Base-by-base conservation (phyloP, 1,140 invertebrate species). In the Polypedilum vanderplanki region DNA sequence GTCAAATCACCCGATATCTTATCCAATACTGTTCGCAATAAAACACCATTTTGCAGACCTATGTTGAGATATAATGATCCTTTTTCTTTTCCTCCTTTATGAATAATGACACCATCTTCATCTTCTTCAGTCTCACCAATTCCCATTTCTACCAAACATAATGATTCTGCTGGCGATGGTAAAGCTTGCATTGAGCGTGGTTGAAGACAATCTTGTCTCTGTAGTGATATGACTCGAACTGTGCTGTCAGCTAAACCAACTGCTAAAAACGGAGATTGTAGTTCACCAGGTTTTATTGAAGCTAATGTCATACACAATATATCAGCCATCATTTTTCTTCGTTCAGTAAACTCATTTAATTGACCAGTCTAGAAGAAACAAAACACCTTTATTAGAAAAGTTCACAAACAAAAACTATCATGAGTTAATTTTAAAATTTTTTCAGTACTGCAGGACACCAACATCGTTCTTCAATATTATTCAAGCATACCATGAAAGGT, bases 301-400 rank as follows among this genome's bases (percentile, higher is more conserved):
- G 94, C 97, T 40, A 99, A 81, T 0, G 96, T 97, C 98, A 99
- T 99, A 79, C 98, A 99, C 77, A 98, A 92, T 1, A 99, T 96
- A 82, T 99, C 97, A 1, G 93, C 91, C 7, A 94, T 92, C 90
- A 99, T 94, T 80, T 98, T 96, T 79, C 98, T 97, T 12, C 95
- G 87, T 80, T 99, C 96, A 7, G 95, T 98, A 79, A 98, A 99
- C 81, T 99, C 98, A 83, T 99, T 98, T 40, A 99, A 84, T 84
- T 98, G 96, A 0, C 97, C 97, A 78, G 94, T 95, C 94, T 98
- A 79, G 17, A 86, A 79, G 17, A 86, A 74, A 75, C 74, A 64
- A 20, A 8, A 40, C n/a, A n/a, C n/a, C n/a, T n/a, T n/a, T n/a
- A n/a, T n/a, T n/a, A n/a, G n/a, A n/a, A n/a, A n/a, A n/a, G n/a